phyloP scores from a whole-genome alignment of 2,113 vertebrate genomes.

The Grammomys surdaster region DNA sequence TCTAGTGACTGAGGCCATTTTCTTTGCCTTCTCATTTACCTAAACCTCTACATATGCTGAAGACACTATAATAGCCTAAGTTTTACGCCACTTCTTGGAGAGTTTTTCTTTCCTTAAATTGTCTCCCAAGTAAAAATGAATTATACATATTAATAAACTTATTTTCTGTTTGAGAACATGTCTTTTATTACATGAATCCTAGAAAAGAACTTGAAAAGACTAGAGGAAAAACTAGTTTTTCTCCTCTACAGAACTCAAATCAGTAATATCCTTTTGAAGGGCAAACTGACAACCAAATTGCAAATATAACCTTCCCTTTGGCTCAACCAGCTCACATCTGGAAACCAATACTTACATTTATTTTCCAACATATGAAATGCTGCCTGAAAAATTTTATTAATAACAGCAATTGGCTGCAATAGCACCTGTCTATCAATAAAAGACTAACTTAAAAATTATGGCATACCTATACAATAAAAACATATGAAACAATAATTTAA shows the following conservation, averaged over 20 bases:
- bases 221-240: constrained; percentile 1
- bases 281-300: background rate
- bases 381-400: constrained; percentile 43
- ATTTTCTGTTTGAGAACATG: background rate
- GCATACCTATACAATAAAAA: constrained; percentile 39
- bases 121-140: background rate
- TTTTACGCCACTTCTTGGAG: background rate
- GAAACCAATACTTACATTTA: constrained; percentile 22
- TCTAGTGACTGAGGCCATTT: background rate
- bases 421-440: constrained; percentile 3
- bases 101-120: background rate
- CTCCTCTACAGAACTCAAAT: background rate
- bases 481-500: background rate
- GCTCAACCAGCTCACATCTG: background rate
- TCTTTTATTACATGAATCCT: background rate
- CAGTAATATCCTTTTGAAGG: background rate
- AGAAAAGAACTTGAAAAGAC: background rate
- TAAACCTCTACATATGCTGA: background rate
- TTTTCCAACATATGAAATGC: constrained; percentile 24
- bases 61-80: background rate
- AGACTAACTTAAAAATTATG: constrained; percentile 37
- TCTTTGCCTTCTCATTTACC: background rate
- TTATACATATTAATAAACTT: background rate
- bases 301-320: constrained; percentile 25
- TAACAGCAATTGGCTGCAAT: background rate